Percentiles rank a stretch among this genome's conserved stretches.
These are phyloP conservation scores for human DNA, from an alignment of 2,113 vertebrate species.

Conservation along the genomic window DNA sequence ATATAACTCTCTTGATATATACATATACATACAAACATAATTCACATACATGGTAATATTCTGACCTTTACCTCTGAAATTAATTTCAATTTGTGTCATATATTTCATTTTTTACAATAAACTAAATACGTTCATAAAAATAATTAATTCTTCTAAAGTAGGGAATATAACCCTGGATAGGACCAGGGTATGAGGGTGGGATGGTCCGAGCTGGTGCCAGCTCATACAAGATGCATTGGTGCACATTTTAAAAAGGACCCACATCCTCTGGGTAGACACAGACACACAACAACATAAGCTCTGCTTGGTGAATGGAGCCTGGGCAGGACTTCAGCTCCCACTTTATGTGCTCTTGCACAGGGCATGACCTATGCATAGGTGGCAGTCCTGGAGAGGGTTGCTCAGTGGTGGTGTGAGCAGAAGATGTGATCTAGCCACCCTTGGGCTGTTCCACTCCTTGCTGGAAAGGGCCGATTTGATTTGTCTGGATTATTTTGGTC, in stretches of 20 bases:
- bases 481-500: not conserved
- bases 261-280: not conserved
- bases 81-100: not conserved
- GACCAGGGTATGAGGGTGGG: no score
- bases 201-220: not conserved
- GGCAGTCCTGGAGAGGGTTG: not conserved
- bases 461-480: not conserved
- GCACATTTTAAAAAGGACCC: not conserved
- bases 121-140: not conserved
- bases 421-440: not conserved
- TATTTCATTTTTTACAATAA: not conserved
- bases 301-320: not conserved
- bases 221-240: not conserved
- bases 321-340: not conserved
- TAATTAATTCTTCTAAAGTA: not conserved
- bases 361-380: not conserved
- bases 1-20: not conserved
- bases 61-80: conserved; percentile 1
- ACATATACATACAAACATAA: not conserved
- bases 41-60: not conserved
- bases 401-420: not conserved
- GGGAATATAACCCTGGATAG: not conserved
- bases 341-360: not conserved
- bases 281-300: not conserved
- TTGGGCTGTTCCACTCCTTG: not conserved